Base-by-base conservation (phyloP, 2,888 invertebrate genomes). In the Epinotia brunnichana region DNA sequence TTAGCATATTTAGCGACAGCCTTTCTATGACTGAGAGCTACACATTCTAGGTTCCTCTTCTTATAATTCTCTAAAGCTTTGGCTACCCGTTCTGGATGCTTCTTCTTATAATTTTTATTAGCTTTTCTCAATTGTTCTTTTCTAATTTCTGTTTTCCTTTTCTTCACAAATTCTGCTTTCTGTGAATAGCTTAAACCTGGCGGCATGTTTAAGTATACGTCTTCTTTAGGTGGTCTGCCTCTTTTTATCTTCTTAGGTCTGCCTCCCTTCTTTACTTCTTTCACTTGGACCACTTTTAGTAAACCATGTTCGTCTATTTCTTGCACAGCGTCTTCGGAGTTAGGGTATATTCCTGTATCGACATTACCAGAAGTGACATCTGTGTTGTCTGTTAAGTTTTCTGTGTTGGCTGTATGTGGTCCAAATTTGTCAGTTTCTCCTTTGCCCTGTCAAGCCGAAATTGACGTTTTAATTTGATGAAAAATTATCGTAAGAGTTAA, bases 391-490 rank as follows among this genome's bases (percentile, higher is more conserved):
- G n/a, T 29, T 0, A 4, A 10, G 35, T 7, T 17, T 35, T n/a
- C 35, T 11, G 29, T 11, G 13, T 7, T 19, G 56, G 17, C 24
- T 41, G 56, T 41, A 1, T 4, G 10, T n/a, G 2, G n/a, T 56
- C 19, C 24, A 0, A 21, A 44, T 15, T 61, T 44, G 44, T 48
- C n/a, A 11, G 9, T n/a, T 7, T 61, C 41, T 48, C 29, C 48
- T 17, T 17, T n/a, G 7, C 17, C 67, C 67, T 67, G 67, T 17
- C 67, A 67, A 67, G 57, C 44, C 56, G 56, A 67, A 67, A 67
- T 67, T 44, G 57, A 67, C 67, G 17, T 67, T 67, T 67, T 29
- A 67, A 29, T 48, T 62, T 29, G n/a, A 48, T n/a, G n/a, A 19
- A 10, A 17, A 59, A 41, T 19, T 57, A n/a, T n/a, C 7, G 10